Evolutionary conservation across 2,888 invertebrate species (phyloP), one percentile per base, ranked within the genome.

Genomic region (Trichogramma dendrolimi): DNA sequence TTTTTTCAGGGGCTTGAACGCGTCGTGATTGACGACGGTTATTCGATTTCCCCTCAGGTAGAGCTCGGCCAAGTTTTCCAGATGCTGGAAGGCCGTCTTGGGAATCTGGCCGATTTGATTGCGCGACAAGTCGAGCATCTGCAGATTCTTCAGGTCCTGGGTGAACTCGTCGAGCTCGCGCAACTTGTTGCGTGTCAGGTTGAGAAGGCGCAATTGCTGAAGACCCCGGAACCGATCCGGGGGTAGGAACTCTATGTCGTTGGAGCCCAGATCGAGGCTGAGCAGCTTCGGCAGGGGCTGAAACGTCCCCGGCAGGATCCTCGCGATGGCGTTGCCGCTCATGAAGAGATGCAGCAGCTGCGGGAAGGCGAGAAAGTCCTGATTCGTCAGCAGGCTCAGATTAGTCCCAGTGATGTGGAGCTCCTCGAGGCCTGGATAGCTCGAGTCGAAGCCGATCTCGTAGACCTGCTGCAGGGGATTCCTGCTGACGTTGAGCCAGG

Each of bases 251-350:
- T 92, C 91, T 70, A 95, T 81, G 75, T 91, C 89, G 78, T 94
- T 94, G 70, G 88, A 83, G 69, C 91, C 90, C 67, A 94, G 81
- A 79, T 94, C 92, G 60, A 95, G 82, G 8, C 88, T 88, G 60
- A 90, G 82, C 66, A 95, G 82, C 76, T 87, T 88, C 51, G 88
- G 86, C 42, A 93, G 81, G 70, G 87, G 88, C 56, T 87, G 86
- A 75, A 95, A 93, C 57, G 94, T 92, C 48, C 92, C 90, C 0
- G 94, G 92, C 3, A 92, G 91, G 64, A 95, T 85, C 65, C 90
- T 83, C 11, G 88, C 86, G 67, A 93, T 89, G 63, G 86, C 82
- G 79, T 93, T 93, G 69, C 84, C 85, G 47, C 86, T 84, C 69
- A 93, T 80, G 73, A 87, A 87, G 60, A 93, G 83, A 72, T 88